phyloP scores from a whole-genome alignment of 2,888 invertebrate genomes.

The Drosophila mimica region DNA sequence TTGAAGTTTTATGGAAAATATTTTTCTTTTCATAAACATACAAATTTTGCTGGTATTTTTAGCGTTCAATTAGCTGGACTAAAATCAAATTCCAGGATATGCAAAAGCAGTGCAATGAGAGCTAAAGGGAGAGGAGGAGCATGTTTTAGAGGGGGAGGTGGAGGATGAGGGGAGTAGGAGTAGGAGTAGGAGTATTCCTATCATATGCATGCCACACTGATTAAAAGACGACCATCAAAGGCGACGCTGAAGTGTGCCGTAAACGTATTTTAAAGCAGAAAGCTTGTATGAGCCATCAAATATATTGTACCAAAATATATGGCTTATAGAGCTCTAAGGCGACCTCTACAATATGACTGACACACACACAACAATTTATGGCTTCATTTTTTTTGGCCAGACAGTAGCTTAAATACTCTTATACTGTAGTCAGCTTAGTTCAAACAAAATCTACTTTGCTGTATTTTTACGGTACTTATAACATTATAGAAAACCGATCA shows the following conservation, averaged over 20 bases:
- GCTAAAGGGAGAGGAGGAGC: not conserved
- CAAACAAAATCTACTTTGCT: not conserved
- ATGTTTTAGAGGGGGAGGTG: not conserved
- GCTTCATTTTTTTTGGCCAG: not conserved
- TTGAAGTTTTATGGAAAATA: constrained; percentile 8
- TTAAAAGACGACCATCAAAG: constrained; percentile 50
- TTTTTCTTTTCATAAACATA: constrained; percentile 6
- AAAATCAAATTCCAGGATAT: constrained; percentile 7
- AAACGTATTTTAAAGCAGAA: constrained; percentile 57
- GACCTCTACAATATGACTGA: constrained; percentile 23
- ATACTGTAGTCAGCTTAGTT: not conserved
- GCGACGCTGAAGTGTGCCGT: constrained; percentile 47
- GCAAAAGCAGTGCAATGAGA: not conserved
- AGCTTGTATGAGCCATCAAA: constrained; percentile 35
- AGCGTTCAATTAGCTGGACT: constrained; percentile 59
- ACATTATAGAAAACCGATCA: not conserved
- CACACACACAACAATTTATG: not conserved
- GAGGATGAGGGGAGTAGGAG: constrained; percentile 8
- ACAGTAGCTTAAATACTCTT: constrained; percentile 6
- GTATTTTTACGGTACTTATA: not conserved
- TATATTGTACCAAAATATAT: constrained; percentile 16
- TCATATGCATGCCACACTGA: constrained; percentile 35
- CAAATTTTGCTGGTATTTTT: constrained; percentile 42
- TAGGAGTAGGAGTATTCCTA: not conserved
- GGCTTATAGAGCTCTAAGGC: constrained; percentile 48